Evolutionary conservation across 2,888 invertebrate genomes (phyloP).

Genomic region (Andrena trimmerana): DNA sequence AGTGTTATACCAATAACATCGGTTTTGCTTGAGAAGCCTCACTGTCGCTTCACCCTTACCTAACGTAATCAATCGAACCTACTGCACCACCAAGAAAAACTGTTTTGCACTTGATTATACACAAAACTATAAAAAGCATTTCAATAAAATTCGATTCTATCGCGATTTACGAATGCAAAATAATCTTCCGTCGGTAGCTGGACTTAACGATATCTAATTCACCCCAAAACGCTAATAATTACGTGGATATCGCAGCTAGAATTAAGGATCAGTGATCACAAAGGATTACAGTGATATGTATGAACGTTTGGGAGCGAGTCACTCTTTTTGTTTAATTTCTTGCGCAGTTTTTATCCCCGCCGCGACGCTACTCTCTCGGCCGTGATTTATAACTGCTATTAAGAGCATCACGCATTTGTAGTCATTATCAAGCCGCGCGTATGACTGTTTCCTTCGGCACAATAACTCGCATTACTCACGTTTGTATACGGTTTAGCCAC

Average conservation of each 20-base stretch:
- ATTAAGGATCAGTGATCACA: constrained; percentile 5
- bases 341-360: constrained; percentile 2
- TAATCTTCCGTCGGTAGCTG: background rate
- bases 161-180: background rate
- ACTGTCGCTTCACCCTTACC: constrained; percentile 11
- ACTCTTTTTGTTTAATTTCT: constrained; percentile 11
- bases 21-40: background rate
- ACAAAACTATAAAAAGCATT: background rate
- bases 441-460: constrained; percentile 66
- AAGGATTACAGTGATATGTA: constrained; percentile 15
- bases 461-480: constrained; percentile 66
- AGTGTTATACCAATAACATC: constrained; percentile 17
- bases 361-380: background rate
- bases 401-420: constrained; percentile 55
- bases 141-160: no score
- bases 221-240: constrained; percentile 25
- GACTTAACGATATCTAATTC: constrained; percentile 9
- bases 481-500: constrained; percentile 63
- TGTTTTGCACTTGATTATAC: constrained; percentile 1
- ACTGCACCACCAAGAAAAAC: background rate
- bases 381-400: constrained; percentile 51
- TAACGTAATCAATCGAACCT: background rate
- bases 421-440: constrained; percentile 55
- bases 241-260: background rate
- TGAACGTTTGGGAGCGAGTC: background rate